These are phyloP conservation scores for Pentamera pediparva DNA, from an alignment of 53 echinoderm and acorn worm genomes.

Conservation along the genomic window DNA sequence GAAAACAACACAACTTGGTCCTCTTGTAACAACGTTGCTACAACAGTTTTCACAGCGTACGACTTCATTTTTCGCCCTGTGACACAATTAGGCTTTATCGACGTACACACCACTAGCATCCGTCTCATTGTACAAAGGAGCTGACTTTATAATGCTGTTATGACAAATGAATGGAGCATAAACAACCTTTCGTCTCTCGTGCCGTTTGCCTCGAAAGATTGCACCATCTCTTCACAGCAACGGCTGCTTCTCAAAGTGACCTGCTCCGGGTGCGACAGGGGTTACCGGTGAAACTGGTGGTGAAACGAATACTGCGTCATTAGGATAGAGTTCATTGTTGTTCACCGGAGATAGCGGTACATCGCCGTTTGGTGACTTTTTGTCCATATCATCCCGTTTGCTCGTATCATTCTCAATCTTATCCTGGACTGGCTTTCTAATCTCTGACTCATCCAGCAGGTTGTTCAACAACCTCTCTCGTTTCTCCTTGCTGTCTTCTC, in stretches of 20 bases:
- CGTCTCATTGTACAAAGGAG: no score
- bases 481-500: conserved; percentile 31
- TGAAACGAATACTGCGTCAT: not conserved
- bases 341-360: not conserved
- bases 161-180: no score
- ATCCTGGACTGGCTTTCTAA: not conserved
- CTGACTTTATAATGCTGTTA: no score
- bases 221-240: not conserved
- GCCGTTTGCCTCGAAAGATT: no score
- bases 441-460: conserved; percentile 39
- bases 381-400: not conserved
- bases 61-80: no score
- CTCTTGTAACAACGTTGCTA: no score
- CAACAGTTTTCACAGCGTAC: no score
- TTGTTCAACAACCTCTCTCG: conserved; percentile 44
- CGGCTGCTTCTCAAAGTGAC: conserved; percentile 10
- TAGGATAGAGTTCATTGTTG: not conserved
- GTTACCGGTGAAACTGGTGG: conserved; percentile 19
- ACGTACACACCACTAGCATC: no score
- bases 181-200: no score
- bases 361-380: not conserved
- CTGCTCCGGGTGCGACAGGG: not conserved
- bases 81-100: no score
- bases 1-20: no score
- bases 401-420: not conserved